Conservation (phyloP, 1,140 invertebrate genomes). For the Zaprionus camerounensis region DNA sequence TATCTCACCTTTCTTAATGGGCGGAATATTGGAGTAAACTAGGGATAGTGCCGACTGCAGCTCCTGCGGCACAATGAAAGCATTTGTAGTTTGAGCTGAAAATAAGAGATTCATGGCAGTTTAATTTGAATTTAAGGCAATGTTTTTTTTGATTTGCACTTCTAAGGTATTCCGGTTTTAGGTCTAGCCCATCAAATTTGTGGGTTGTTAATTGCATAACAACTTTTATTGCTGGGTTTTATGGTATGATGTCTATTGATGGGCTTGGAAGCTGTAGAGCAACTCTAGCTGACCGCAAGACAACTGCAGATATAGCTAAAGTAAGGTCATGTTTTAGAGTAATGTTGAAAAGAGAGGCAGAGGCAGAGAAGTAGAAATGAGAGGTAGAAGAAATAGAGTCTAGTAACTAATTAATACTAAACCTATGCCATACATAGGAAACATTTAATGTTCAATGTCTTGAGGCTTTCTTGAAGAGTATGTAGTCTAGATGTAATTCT, state of each 20-base stretch:
- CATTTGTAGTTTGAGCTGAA: conserved; percentile 55
- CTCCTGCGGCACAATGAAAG: conserved; percentile 90
- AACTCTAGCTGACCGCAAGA: background rate
- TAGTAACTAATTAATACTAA: background rate
- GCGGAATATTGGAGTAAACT: conserved; percentile 92
- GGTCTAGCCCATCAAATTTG: background rate
- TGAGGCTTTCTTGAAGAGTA: background rate
- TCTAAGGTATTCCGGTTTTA: background rate
- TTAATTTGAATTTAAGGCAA: background rate
- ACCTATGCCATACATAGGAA: background rate
- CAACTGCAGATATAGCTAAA: background rate
- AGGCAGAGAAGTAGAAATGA: background rate
- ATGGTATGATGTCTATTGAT: conserved; percentile 16
- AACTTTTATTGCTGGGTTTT: conserved; percentile 26
- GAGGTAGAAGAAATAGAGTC: background rate
- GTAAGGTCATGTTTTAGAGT: background rate
- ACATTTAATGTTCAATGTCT: background rate
- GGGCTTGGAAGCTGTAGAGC: background rate
- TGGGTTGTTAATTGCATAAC: conserved; percentile 14
- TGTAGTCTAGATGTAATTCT: background rate
- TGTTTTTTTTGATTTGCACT: background rate
- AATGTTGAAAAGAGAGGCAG: background rate
- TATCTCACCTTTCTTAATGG: conserved; percentile 90
- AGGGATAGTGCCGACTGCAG: conserved; percentile 90
- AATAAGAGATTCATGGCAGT: background rate